Percentiles rank a stretch among this genome's conserved stretches.
Evolutionary conservation across 2,797 vertebrate genomes (phyloP).

Genomic region (Mareca penelope): DNA sequence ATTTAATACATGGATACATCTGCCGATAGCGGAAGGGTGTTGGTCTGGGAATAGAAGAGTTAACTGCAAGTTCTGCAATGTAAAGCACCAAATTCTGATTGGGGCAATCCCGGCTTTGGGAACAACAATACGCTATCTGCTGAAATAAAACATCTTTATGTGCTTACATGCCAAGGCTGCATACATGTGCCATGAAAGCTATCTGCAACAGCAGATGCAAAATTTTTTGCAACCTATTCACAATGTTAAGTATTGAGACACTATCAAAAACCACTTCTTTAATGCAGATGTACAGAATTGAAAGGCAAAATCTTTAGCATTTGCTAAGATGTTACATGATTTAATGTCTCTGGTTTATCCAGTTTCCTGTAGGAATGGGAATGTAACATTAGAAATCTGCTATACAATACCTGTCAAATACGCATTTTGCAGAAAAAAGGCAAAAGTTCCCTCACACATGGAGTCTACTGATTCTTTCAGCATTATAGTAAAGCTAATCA

Average conservation of each 20-base stretch:
- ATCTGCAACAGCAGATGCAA: not conserved
- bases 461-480: constrained; percentile 21
- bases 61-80: not conserved
- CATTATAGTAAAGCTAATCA: not conserved
- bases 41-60: not conserved
- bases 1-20: not conserved
- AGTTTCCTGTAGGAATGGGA: constrained; percentile 11
- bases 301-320: not conserved
- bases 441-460: not conserved
- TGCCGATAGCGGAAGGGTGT: not conserved
- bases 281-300: not conserved
- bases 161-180: not conserved
- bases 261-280: not conserved
- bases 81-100: not conserved
- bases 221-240: not conserved
- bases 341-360: not conserved
- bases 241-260: not conserved
- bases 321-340: not conserved
- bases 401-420: constrained; percentile 25
- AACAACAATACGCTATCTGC: not conserved
- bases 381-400: constrained; percentile 46
- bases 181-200: not conserved
- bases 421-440: not conserved
- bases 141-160: not conserved
- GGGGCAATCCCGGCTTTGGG: not conserved